Conservation (phyloP, 1,140 invertebrate species). For the Paraescarpia echinospica region DNA sequence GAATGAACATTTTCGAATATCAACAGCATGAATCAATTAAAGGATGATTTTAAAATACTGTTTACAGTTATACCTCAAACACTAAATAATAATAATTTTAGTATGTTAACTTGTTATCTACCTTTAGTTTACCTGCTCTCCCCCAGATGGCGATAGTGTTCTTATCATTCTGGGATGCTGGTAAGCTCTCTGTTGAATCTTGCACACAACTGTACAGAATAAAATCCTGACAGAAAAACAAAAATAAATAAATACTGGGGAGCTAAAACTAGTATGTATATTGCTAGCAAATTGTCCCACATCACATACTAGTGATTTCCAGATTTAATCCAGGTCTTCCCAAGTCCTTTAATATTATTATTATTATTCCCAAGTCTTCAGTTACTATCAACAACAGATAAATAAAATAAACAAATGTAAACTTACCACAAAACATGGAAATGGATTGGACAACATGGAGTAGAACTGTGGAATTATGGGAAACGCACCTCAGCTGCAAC, state of each 20-base stretch:
- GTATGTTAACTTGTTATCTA: constrained; percentile 26
- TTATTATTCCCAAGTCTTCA: too few relatives aligned
- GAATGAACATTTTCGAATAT: neutral
- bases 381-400: neutral
- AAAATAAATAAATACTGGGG: constrained; percentile 63
- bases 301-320: too few relatives aligned
- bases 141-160: constrained; percentile 72
- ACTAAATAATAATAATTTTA: neutral
- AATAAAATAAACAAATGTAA: neutral
- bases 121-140: constrained; percentile 69
- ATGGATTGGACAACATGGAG: too few relatives aligned
- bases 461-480: constrained; percentile 13
- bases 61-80: too few relatives aligned
- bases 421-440: too few relatives aligned
- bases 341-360: too few relatives aligned
- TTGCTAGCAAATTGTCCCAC: too few relatives aligned
- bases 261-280: neutral
- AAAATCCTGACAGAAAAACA: constrained; percentile 60
- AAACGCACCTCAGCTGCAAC: neutral
- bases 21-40: neutral
- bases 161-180: constrained; percentile 69
- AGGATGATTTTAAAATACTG: neutral
- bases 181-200: constrained; percentile 67
- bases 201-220: constrained; percentile 67
- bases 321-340: too few relatives aligned